These are phyloP conservation scores for Cheiracanthium punctorium DNA, from an alignment of 2,888 invertebrate genomes.

Conservation along the genomic window DNA sequence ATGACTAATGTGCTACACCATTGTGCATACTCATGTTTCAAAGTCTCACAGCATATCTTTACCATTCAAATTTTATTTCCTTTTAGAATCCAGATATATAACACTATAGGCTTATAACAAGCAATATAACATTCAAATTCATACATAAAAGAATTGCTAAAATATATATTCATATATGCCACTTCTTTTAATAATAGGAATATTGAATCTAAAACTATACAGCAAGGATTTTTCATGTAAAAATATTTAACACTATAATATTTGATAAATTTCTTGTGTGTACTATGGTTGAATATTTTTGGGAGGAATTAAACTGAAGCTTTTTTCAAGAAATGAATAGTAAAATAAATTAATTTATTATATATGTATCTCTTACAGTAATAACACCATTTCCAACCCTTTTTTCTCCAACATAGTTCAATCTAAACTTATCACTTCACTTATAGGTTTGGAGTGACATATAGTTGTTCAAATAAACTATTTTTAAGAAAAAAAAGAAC, in stretches of 20 bases:
- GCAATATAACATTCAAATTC: background rate
- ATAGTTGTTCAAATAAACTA: no score
- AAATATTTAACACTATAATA: background rate
- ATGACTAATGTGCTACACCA: background rate
- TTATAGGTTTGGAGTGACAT: no score
- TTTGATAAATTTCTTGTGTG: background rate
- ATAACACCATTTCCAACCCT: no score
- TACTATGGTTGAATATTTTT: no score
- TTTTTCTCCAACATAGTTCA: no score
- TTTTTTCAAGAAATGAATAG: no score
- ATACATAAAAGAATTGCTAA: slow-evolving; percentile 3
- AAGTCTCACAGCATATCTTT: background rate
- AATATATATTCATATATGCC: slow-evolving; percentile 3
- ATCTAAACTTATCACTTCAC: no score
- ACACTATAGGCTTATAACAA: background rate
- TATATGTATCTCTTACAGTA: no score
- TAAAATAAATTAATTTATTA: no score
- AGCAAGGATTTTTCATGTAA: slow-evolving; percentile 13
- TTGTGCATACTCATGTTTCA: background rate
- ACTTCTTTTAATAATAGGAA: background rate
- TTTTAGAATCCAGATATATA: slow-evolving; percentile 1
- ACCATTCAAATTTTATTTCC: background rate
- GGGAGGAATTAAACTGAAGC: no score
- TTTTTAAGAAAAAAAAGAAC: no score
- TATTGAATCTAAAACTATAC: slow-evolving; percentile 13